phyloP scores from a whole-genome alignment of 1,140 invertebrate genomes.

The Eciton burchellii region DNA sequence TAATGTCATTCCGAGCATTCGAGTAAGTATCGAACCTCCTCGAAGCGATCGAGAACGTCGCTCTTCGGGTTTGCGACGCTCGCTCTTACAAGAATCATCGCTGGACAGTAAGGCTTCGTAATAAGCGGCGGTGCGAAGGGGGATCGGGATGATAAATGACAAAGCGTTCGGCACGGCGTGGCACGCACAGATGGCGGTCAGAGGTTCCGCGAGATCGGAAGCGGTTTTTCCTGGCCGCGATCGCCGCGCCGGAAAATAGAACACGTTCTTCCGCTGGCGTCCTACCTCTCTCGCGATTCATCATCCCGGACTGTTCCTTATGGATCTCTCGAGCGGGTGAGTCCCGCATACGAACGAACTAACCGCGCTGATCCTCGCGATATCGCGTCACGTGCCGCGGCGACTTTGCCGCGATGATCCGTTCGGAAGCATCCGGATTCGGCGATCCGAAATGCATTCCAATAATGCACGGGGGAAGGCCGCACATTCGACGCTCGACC shows the following conservation, averaged over 20 bases:
- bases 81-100: constrained; percentile 5
- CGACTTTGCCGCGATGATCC: background rate
- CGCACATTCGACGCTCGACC: too few species aligned
- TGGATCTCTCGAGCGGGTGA: constrained; percentile 10
- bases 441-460: background rate
- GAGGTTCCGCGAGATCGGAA: constrained; percentile 15
- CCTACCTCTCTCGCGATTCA: constrained; percentile 30
- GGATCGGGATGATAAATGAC: constrained; percentile 54
- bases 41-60: background rate
- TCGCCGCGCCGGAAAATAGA: constrained; percentile 20
- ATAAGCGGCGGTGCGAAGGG: too few species aligned
- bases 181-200: constrained; percentile 42
- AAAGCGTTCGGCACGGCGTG: constrained; percentile 29
- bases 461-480: too few species aligned
- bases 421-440: background rate
- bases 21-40: background rate
- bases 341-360: background rate
- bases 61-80: too few species aligned
- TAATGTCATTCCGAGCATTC: constrained; percentile 18
- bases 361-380: background rate
- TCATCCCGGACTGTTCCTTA: constrained; percentile 22
- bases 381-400: background rate
- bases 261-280: background rate
- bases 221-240: constrained; percentile 25
- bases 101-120: constrained; percentile 12